These are phyloP conservation scores for Pseudochirops cupreus DNA, from an alignment of 2,797 vertebrate species.

Conservation along the genomic window DNA sequence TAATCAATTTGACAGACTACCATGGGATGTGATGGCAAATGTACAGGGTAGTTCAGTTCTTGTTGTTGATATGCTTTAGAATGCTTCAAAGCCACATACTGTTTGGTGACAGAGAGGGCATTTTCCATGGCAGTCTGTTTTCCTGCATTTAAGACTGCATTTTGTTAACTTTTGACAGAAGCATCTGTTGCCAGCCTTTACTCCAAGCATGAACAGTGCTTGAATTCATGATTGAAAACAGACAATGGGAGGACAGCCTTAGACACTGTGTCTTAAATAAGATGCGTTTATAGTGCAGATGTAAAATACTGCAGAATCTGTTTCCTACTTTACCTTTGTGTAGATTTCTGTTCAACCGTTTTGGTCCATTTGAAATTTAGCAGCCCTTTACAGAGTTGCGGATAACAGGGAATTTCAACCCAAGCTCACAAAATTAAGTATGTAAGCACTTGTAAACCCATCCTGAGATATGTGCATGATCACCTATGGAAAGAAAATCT, in stretches of 20 bases:
- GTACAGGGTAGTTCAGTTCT: slow-evolving; percentile 74
- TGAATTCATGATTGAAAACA: slow-evolving; percentile 78
- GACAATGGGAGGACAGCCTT: slow-evolving; percentile 45
- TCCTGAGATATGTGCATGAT: background rate
- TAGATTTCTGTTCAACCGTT: slow-evolving; percentile 21
- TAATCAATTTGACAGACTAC: slow-evolving; percentile 55
- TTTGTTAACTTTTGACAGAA: slow-evolving; percentile 68
- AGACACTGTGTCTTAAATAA: slow-evolving; percentile 56
- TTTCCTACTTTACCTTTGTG: background rate
- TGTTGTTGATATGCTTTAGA: slow-evolving; percentile 77
- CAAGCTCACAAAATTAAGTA: slow-evolving; percentile 26
- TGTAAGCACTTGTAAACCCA: background rate
- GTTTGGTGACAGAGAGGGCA: slow-evolving; percentile 46
- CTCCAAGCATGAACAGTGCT: slow-evolving; percentile 67
- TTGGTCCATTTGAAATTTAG: background rate
- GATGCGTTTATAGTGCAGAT: background rate
- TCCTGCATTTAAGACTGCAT: slow-evolving; percentile 74
- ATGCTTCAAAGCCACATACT: slow-evolving; percentile 47
- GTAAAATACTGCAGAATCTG: slow-evolving; percentile 22
- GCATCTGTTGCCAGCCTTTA: slow-evolving; percentile 75
- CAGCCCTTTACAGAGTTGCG: slow-evolving; percentile 35
- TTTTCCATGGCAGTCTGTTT: slow-evolving; percentile 70
- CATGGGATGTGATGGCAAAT: slow-evolving; percentile 77
- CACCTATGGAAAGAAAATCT: slow-evolving; percentile 17
- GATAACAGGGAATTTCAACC: background rate